Conservation (phyloP, 2,113 vertebrate genomes). For the Talpa occidentalis region DNA sequence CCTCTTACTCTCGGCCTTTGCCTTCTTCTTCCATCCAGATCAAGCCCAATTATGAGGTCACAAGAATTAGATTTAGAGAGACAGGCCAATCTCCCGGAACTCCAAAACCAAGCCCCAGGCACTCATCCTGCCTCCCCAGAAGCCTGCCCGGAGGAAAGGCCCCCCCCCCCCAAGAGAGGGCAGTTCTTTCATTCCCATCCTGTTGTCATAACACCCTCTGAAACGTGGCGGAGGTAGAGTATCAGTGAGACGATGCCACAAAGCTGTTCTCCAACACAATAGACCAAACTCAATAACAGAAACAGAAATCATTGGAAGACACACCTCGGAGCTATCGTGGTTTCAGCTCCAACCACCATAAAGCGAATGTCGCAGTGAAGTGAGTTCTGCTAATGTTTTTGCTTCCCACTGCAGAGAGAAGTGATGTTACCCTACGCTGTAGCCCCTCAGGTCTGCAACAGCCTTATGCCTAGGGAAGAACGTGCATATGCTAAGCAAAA, state of each 20-base stretch:
- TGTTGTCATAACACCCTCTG: not conserved
- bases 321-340: too few species aligned
- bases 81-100: not conserved
- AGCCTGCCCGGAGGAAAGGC: fast-evolving
- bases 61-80: not conserved
- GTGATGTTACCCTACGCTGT: too few species aligned
- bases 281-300: not conserved
- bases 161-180: fast-evolving
- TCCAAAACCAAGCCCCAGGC: not conserved
- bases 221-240: not conserved
- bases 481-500: too few species aligned
- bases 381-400: too few species aligned
- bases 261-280: not conserved
- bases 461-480: too few species aligned
- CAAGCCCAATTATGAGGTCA: too few species aligned
- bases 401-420: too few species aligned
- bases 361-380: too few species aligned
- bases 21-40: not conserved
- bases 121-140: too few species aligned
- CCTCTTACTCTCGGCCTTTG: too few species aligned
- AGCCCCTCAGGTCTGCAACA: too few species aligned
- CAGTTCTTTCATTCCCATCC: not conserved
- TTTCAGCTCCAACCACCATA: too few species aligned
- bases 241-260: not conserved
- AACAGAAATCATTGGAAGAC: not conserved